Evolutionary conservation across 2,113 vertebrate species (phyloP), one percentile per base, ranked within the genome.

Genomic region (Ciconia maguari): DNA sequence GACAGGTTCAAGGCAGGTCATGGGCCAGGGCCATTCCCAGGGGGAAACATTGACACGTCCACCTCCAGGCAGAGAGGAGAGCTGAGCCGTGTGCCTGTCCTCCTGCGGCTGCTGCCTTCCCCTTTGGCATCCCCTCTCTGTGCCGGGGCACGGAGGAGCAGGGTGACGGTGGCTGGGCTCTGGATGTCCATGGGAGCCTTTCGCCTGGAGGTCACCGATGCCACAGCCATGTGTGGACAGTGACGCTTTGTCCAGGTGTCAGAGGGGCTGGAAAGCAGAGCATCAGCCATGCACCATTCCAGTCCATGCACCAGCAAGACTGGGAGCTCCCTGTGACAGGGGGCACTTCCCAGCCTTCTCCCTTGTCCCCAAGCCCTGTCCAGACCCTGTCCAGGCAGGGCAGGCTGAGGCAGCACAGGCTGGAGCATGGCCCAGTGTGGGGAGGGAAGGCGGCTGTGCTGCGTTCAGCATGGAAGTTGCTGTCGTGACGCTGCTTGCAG

Each of bases 401-500:
- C 52, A 80, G 62, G 41, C 55, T 85, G 69, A 58, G 36, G 49
- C n/a, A 85, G 44, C n/a, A 18, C 13, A 68, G 52, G 44, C 38
- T 76, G 64, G 36, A 68, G 24, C 34, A 8, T 2, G 4, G 16
- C 27, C 15, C 42, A 11, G 13, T 1, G 3, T 38, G 16, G 32
- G 15, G 32, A 80, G 26, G 21, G 51, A 66, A 84, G 34, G 72
- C 58, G 74, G 74, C 60, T 52, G 64, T 2, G 2, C 58, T 11
- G 13, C 46, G 13, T 27, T 81, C 1, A 1, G 34, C 0, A 0
- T 78, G 69, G 60, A 81, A 84, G 30, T 21, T 0, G 1, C 54
- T 2, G 3, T 16, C 1, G 0, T 27, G 29, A 69, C 0, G 1
- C 72, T 29, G 12, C 55, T 93, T 78, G 82, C 55, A 90, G 72